phyloP scores from a whole-genome alignment of 2,888 invertebrate genomes.

The Temnothorax unifasciatus region DNA sequence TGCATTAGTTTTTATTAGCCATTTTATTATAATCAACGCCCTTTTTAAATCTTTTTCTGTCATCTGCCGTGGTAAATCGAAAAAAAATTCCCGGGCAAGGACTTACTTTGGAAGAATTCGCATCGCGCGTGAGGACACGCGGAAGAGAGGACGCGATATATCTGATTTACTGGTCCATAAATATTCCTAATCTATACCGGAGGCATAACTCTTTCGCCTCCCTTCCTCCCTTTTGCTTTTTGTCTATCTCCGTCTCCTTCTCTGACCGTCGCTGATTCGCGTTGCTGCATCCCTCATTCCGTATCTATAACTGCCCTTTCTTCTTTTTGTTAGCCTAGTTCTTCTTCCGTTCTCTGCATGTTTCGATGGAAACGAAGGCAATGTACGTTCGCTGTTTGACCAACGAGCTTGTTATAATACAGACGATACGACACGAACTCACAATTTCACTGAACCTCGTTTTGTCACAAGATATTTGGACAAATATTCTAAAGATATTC shows the following conservation, averaged over 20 bases:
- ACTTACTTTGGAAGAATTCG: constrained; percentile 78
- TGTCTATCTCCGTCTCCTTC: constrained; percentile 53
- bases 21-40: constrained; percentile 45
- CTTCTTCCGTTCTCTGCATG: constrained; percentile 66
- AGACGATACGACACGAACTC: not conserved
- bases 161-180: constrained; percentile 83
- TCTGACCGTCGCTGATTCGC: constrained; percentile 37
- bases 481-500: not conserved
- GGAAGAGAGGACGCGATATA: constrained; percentile 74
- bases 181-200: constrained; percentile 82
- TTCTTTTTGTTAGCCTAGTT: constrained; percentile 54
- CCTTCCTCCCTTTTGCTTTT: constrained; percentile 49
- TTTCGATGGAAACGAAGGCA: constrained; percentile 22
- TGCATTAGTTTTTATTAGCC: constrained; percentile 24
- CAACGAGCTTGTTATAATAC: constrained; percentile 24
- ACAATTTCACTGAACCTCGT: not conserved
- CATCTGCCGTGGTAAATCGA: not conserved
- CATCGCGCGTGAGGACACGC: constrained; percentile 66
- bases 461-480: constrained; percentile 5
- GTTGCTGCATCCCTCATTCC: constrained; percentile 48
- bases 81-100: constrained; percentile 38
- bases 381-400: constrained; percentile 12
- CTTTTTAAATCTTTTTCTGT: constrained; percentile 1
- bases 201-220: constrained; percentile 62
- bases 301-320: constrained; percentile 42